phyloP scores from a whole-genome alignment of 2,113 vertebrate species.

The Psilopsiagon aymara region DNA sequence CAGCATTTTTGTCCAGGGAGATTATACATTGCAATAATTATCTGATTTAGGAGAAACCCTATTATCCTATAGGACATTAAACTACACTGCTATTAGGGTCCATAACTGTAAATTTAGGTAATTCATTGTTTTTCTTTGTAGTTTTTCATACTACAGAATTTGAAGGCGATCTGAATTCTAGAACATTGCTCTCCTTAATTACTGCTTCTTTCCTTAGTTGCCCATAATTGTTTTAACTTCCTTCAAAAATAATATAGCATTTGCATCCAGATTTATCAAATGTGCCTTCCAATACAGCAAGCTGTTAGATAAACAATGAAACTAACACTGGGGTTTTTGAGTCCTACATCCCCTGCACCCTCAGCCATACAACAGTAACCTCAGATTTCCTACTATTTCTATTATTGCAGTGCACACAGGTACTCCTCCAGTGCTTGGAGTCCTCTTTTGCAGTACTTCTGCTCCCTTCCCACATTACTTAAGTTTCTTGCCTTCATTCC shows the following conservation, averaged over 20 bases:
- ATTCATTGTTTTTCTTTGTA: not conserved
- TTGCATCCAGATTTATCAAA: not conserved
- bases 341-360: not conserved
- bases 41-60: not conserved
- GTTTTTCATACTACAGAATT: not conserved
- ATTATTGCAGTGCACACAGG: not conserved
- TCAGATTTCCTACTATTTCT: not conserved
- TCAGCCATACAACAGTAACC: not conserved
- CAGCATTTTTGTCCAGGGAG: not conserved
- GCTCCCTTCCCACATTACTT: not conserved
- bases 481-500: not conserved
- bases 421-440: not conserved
- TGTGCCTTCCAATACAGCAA: not conserved
- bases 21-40: not conserved
- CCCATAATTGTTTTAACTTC: not conserved
- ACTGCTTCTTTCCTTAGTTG: not conserved
- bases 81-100: not conserved
- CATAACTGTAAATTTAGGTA: not conserved
- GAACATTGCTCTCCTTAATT: not conserved
- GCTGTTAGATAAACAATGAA: not conserved
- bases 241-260: not conserved
- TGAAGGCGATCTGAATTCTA: not conserved
- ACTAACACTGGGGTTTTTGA: not conserved
- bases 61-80: not conserved
- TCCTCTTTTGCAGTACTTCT: not conserved